Evolutionary conservation across 2,797 vertebrate species (phyloP).

Genomic region (Adrianichthys oophorus): DNA sequence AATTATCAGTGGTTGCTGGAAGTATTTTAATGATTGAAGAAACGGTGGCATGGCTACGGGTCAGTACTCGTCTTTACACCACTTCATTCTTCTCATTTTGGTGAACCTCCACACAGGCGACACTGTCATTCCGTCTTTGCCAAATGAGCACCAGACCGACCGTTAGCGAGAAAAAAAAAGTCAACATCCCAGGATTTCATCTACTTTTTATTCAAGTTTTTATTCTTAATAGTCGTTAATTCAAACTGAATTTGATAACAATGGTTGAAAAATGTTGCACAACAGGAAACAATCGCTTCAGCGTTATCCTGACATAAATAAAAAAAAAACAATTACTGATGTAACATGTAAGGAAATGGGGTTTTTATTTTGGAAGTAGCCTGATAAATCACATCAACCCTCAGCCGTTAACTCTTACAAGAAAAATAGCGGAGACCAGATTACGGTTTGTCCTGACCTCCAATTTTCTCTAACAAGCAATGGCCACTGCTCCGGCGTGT

Average conservation of each 20-base stretch:
- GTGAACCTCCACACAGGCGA: slow-evolving; percentile 69
- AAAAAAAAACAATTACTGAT: slow-evolving; percentile 51
- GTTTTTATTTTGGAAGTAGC: slow-evolving; percentile 68
- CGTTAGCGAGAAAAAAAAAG: slow-evolving; percentile 45
- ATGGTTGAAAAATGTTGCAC: background rate
- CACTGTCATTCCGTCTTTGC: slow-evolving; percentile 74
- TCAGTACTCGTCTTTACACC: slow-evolving; percentile 77
- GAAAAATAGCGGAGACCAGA: slow-evolving; percentile 73
- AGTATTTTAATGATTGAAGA: slow-evolving; percentile 84
- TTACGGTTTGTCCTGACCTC: slow-evolving; percentile 78
- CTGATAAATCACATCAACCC: slow-evolving; percentile 52
- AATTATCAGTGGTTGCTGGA: slow-evolving; percentile 68
- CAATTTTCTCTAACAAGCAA: slow-evolving; percentile 78
- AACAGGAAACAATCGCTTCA: background rate
- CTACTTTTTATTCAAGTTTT: slow-evolving; percentile 39
- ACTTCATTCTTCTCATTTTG: slow-evolving; percentile 73
- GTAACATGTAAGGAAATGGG: slow-evolving; percentile 63
- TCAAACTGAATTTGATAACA: background rate
- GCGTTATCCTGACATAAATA: no score
- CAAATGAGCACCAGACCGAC: slow-evolving; percentile 74
- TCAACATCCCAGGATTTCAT: slow-evolving; percentile 39
- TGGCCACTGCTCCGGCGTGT: slow-evolving; percentile 84
- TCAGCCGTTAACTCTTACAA: slow-evolving; percentile 55
- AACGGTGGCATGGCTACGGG: slow-evolving; percentile 73
- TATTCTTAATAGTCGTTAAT: background rate